Percentiles rank a stretch among this genome's conserved stretches.
phyloP scores from a whole-genome alignment of 2,888 invertebrate species.

The Brachypterus glaber region DNA sequence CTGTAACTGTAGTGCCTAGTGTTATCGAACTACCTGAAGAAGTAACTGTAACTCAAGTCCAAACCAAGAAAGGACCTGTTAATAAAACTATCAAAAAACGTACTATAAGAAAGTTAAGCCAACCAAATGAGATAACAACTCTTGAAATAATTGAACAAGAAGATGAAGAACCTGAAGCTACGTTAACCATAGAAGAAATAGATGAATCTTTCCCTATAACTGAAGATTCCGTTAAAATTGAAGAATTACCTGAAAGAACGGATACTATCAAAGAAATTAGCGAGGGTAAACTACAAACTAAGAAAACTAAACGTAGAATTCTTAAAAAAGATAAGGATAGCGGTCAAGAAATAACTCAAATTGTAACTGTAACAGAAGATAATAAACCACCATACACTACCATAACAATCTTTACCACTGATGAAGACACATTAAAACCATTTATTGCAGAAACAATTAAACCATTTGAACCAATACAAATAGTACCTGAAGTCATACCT shows the following conservation, averaged over 20 bases:
- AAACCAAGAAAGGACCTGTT: conserved; percentile 23
- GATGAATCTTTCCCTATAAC: conserved; percentile 21
- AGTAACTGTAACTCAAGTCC: conserved; percentile 24
- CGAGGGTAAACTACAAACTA: conserved; percentile 21
- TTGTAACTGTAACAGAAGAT: conserved; percentile 20
- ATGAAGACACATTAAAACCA: conserved; percentile 15
- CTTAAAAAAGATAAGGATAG: conserved; percentile 33
- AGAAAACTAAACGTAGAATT: conserved; percentile 35
- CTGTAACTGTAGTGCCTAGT: conserved; percentile 22
- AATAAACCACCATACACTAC: conserved; percentile 17
- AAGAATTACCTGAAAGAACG: conserved; percentile 20
- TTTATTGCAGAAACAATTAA: conserved; percentile 16
- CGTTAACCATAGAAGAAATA: conserved; percentile 28
- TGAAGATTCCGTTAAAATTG: conserved; percentile 21
- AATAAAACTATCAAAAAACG: conserved; percentile 31
- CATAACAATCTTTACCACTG: conserved; percentile 17
- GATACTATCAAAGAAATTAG: conserved; percentile 18
- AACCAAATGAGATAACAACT: conserved; percentile 32
- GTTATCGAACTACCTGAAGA: conserved; percentile 27
- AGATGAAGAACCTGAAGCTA: conserved; percentile 33
- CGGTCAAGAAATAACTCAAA: conserved; percentile 23
- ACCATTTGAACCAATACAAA: conserved; percentile 17
- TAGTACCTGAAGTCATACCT: conserved; percentile 20
- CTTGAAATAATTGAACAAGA: conserved; percentile 44
- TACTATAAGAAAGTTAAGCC: conserved; percentile 32